These are phyloP conservation scores for Oncorhynchus masou DNA, from an alignment of 2,113 vertebrate genomes.

Conservation along the genomic window DNA sequence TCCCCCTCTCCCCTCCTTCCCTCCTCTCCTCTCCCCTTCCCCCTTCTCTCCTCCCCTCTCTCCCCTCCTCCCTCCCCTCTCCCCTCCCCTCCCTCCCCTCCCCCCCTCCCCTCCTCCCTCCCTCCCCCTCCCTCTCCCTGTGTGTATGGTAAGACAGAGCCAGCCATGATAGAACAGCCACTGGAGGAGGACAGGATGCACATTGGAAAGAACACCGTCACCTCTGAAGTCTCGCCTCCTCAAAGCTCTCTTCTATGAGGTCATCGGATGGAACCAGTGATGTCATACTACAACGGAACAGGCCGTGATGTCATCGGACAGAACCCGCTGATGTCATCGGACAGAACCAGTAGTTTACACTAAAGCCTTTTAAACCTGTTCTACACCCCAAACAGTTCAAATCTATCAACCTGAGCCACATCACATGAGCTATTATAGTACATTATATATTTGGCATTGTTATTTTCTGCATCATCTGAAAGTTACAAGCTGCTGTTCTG, in stretches of 20 bases:
- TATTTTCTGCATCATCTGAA: not conserved
- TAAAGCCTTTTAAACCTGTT: not conserved
- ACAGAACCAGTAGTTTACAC: not conserved
- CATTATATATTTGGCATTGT: not conserved
- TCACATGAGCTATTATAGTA: no score
- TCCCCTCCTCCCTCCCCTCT: no score
- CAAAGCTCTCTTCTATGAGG: slow-evolving; percentile 88
- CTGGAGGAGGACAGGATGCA: slow-evolving; percentile 86
- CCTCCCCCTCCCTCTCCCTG: not conserved
- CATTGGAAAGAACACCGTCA: slow-evolving; percentile 91
- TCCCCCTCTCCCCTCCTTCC: rapidly evolving
- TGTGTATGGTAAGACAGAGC: slow-evolving; percentile 82
- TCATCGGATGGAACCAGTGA: slow-evolving; percentile 85
- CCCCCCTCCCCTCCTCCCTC: no score
- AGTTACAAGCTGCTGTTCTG: not conserved
- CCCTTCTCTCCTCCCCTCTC: no score
- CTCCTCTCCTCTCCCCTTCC: rapidly evolving
- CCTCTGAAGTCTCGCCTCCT: slow-evolving; percentile 90
- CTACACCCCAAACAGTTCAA: not conserved
- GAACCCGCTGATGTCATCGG: not conserved
- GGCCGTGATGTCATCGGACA: not conserved
- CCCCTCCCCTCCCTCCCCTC: not conserved
- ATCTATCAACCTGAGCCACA: no score
- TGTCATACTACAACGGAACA: not conserved
- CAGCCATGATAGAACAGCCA: slow-evolving; percentile 88